Evolutionary conservation across 2,888 invertebrate species (phyloP).

Genomic region (Drosophila ustulata): DNA sequence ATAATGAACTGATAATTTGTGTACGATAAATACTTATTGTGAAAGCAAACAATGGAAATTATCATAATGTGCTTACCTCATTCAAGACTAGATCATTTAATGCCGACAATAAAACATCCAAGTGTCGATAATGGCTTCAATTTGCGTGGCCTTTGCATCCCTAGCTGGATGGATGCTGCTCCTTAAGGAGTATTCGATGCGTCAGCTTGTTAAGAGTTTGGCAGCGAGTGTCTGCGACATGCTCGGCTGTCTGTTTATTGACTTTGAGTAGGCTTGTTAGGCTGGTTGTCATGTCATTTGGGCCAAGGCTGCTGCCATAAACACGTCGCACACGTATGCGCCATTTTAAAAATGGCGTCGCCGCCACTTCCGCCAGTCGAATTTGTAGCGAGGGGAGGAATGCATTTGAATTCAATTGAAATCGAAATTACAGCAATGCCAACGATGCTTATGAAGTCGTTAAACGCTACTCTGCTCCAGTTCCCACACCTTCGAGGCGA

Average conservation of each 20-base stretch:
- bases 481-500: background rate
- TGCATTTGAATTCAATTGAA: conserved; percentile 71
- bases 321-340: conserved; percentile 73
- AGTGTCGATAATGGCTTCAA: background rate
- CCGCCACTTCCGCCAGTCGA: conserved; percentile 57
- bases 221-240: conserved; percentile 30
- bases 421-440: conserved; percentile 45
- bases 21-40: too few relatives aligned
- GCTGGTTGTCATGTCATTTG: conserved; percentile 57
- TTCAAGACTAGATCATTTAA: background rate
- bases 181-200: conserved; percentile 9
- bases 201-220: conserved; percentile 8
- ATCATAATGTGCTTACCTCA: background rate
- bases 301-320: conserved; percentile 63
- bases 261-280: conserved; percentile 42
- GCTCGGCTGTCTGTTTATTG: conserved; percentile 46
- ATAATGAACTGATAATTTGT: too few relatives aligned
- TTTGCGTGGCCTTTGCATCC: background rate
- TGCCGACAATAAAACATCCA: background rate
- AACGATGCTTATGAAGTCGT: conserved; percentile 74
- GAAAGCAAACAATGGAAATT: background rate
- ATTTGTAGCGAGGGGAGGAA: conserved; percentile 9
- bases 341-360: conserved; percentile 74
- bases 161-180: conserved; percentile 5
- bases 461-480: conserved; percentile 39